A percentile compares a stretch with the other conserved stretches of the same genome.
These are phyloP conservation scores for Melinaea menophilus DNA, from an alignment of 2,888 invertebrate genomes.

Conservation along the genomic window DNA sequence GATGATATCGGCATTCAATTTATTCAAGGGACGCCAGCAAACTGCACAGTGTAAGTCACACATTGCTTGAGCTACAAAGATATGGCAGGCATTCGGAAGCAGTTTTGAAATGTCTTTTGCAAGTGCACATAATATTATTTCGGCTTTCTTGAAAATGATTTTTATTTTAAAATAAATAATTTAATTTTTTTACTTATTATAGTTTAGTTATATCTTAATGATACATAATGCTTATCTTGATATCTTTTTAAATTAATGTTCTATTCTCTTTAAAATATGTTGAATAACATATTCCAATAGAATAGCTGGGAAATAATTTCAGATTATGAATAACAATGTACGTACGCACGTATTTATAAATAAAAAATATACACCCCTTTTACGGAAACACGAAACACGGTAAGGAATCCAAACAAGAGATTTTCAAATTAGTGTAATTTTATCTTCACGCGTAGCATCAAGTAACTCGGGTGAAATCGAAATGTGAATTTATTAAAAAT, in stretches of 20 bases:
- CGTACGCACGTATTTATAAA: no score
- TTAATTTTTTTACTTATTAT: no score
- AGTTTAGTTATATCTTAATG: no score
- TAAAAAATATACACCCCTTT: no score
- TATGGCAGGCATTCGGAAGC: conserved; percentile 8
- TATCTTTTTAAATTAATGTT: no score
- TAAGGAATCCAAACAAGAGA: conserved; percentile 21
- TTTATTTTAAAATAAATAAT: background rate
- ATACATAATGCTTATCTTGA: no score
- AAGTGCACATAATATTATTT: conserved; percentile 4
- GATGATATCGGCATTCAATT: conserved; percentile 24
- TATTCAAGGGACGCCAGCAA: conserved; percentile 17
- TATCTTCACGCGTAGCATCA: conserved; percentile 18
- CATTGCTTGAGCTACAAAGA: conserved; percentile 1
- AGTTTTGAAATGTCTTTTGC: conserved; percentile 7
- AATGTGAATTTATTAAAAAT: conserved; percentile 58
- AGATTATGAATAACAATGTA: no score
- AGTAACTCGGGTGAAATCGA: conserved; percentile 39
- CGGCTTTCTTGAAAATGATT: conserved; percentile 1
- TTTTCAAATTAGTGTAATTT: conserved; percentile 26
- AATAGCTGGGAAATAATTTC: no score
- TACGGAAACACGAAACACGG: background rate
- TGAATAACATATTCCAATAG: no score
- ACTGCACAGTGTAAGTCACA: conserved; percentile 14
- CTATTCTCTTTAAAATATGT: no score